These are phyloP conservation scores for Platichthys flesus DNA, from an alignment of 2,113 vertebrate genomes.

Conservation along the genomic window DNA sequence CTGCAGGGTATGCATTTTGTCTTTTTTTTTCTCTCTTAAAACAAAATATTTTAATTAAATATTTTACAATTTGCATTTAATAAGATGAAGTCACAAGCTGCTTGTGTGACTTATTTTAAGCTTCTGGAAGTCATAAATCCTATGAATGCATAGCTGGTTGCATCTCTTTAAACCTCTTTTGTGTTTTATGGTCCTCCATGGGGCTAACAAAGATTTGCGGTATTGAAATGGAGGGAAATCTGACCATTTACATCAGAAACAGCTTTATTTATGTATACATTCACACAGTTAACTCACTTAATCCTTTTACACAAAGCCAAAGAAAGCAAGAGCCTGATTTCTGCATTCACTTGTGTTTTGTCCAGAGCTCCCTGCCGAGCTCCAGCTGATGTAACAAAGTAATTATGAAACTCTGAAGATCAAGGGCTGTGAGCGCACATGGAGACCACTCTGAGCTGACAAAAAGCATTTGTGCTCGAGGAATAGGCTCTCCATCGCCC, in stretches of 20 bases:
- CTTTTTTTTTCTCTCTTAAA: background rate
- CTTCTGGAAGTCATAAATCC: background rate
- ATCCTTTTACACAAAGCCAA: conserved; percentile 1
- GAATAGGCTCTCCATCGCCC: background rate
- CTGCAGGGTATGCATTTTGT: background rate
- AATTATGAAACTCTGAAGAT: background rate
- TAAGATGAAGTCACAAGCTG: background rate
- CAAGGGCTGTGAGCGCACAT: background rate
- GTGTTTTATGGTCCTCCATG: background rate
- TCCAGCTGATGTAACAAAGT: background rate
- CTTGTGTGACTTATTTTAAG: background rate
- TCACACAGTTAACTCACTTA: background rate
- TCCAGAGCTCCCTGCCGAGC: background rate
- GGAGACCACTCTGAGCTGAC: background rate
- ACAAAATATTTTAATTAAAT: background rate
- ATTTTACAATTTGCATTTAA: background rate
- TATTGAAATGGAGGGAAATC: too few species aligned
- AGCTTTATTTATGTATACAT: background rate
- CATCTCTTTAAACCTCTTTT: background rate
- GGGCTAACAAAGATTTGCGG: background rate
- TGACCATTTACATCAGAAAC: too few species aligned
- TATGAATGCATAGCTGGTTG: background rate
- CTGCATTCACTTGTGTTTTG: background rate
- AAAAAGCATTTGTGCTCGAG: background rate
- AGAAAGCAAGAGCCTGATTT: background rate